phyloP scores from a whole-genome alignment of 1,140 invertebrate genomes.

The Centruroides vittatus region DNA sequence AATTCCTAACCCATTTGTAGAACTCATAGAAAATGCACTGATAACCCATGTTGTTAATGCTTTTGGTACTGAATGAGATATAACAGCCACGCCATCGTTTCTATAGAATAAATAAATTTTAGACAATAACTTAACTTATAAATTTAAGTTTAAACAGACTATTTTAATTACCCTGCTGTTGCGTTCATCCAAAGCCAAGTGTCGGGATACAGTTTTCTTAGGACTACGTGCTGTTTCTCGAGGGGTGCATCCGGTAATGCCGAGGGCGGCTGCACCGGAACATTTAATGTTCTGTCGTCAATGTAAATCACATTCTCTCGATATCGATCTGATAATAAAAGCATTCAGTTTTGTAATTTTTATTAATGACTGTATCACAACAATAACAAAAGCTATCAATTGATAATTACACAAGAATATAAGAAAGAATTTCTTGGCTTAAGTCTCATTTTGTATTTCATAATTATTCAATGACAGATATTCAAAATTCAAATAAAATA shows the following conservation, averaged over 20 bases:
- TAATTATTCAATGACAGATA: too few relatives aligned
- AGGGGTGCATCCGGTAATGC: conserved; percentile 9
- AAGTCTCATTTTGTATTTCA: too few relatives aligned
- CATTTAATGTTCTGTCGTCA: conserved; percentile 13
- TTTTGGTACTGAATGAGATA: conserved; percentile 53
- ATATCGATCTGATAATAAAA: not conserved
- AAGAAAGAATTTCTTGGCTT: too few relatives aligned
- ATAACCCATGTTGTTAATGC: conserved; percentile 85
- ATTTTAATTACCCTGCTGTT: conserved; percentile 21
- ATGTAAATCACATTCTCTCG: conserved; percentile 11
- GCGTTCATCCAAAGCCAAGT: conserved; percentile 32
- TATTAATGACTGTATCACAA: too few relatives aligned
- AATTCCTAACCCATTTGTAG: conserved; percentile 65
- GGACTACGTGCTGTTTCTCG: conserved; percentile 2
- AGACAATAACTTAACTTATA: not conserved
- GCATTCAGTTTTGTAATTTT: too few relatives aligned
- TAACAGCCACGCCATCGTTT: conserved; percentile 33
- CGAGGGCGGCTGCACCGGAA: conserved; percentile 13
- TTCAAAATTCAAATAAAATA: too few relatives aligned
- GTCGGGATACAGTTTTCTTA: conserved; percentile 30
- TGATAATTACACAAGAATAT: too few relatives aligned
- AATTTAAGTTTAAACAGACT: too few relatives aligned
- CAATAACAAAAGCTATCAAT: too few relatives aligned
- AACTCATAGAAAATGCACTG: conserved; percentile 79
- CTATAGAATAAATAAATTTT: conserved; percentile 23